phyloP scores from a whole-genome alignment of 2,888 invertebrate species.

The Drosophila paucipuncta region DNA sequence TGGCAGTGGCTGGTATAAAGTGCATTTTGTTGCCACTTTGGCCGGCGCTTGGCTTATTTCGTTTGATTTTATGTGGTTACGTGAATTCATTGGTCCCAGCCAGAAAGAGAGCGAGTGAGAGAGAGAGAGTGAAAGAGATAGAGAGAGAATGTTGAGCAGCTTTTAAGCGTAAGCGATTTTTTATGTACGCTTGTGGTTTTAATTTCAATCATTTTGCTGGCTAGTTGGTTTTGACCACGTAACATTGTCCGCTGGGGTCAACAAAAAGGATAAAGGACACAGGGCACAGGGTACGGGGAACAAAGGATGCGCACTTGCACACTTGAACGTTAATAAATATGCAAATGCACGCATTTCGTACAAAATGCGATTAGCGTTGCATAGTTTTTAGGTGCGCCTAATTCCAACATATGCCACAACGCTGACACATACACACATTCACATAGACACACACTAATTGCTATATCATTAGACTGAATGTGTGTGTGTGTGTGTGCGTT shows the following conservation, averaged over 20 bases:
- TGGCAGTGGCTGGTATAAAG: conserved; percentile 58
- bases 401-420: conserved; percentile 42
- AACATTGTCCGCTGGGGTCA: conserved; percentile 9
- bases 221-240: conserved; percentile 43
- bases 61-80: conserved; percentile 83
- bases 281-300: neutral
- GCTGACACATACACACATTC: conserved; percentile 8
- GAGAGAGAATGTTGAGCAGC: conserved; percentile 20
- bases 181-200: conserved; percentile 81
- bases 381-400: conserved; percentile 46
- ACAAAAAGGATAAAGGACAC: conserved; percentile 17
- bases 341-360: conserved; percentile 60
- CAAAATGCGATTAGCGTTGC: conserved; percentile 69
- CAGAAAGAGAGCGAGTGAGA: neutral
- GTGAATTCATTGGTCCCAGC: conserved; percentile 69
- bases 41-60: conserved; percentile 74
- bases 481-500: conserved; percentile 5
- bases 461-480: conserved; percentile 53
- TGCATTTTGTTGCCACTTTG: conserved; percentile 80
- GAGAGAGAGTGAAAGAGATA: neutral
- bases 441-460: conserved; percentile 54
- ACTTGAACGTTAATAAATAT: conserved; percentile 69
- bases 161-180: conserved; percentile 81
- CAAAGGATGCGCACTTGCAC: conserved; percentile 30
- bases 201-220: conserved; percentile 78